These are phyloP conservation scores for Goniozus legneri DNA, from an alignment of 1,140 invertebrate genomes.

Conservation along the genomic window DNA sequence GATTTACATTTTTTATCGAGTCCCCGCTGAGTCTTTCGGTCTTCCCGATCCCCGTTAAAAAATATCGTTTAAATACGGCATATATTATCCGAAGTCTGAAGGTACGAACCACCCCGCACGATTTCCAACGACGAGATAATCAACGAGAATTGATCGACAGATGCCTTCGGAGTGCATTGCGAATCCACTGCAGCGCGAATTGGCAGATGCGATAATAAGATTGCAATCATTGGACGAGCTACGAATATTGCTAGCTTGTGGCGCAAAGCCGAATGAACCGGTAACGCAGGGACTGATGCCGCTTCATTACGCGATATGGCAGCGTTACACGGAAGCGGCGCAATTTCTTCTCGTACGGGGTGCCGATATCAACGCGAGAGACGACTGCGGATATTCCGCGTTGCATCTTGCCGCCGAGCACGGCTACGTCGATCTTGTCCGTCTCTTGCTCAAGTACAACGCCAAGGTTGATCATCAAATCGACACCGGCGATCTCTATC, in stretches of 20 bases:
- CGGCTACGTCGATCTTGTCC: constrained; percentile 71
- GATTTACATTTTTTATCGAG: no score
- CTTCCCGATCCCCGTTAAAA: neutral
- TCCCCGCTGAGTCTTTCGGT: neutral
- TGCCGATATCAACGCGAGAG: constrained; percentile 78
- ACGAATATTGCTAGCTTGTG: constrained; percentile 77
- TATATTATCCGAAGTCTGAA: no score
- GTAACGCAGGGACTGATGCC: constrained; percentile 79
- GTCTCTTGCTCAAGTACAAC: constrained; percentile 73
- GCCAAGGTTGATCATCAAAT: constrained; percentile 76
- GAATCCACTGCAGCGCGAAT: constrained; percentile 77
- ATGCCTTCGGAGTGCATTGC: constrained; percentile 72
- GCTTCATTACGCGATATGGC: constrained; percentile 90
- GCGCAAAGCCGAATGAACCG: constrained; percentile 76
- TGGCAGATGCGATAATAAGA: constrained; percentile 86
- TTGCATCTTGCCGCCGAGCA: constrained; percentile 84
- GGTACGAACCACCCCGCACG: no score
- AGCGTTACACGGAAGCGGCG: constrained; percentile 76
- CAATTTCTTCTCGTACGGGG: constrained; percentile 72
- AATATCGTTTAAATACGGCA: neutral
- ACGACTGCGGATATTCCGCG: constrained; percentile 88
- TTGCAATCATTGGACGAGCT: constrained; percentile 85
- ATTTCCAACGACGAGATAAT: no score
- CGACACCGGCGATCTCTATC: constrained; percentile 66
- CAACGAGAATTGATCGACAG: no score